phyloP scores from a whole-genome alignment of 2,797 vertebrate genomes.

The Prionace glauca region DNA sequence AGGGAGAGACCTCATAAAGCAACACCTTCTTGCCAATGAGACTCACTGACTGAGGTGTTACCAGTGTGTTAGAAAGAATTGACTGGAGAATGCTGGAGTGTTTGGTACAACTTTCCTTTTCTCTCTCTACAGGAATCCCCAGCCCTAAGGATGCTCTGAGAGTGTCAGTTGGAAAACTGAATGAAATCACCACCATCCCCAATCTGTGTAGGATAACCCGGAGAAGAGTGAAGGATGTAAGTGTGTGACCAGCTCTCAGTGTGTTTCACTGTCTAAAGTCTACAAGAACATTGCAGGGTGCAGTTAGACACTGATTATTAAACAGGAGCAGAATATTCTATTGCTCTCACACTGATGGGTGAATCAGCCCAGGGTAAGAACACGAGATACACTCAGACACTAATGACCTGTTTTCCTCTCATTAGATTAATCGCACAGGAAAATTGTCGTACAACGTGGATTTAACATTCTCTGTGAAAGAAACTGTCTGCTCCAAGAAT shows the following conservation, averaged over 20 bases:
- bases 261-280: background rate
- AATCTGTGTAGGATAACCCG: slow-evolving; percentile 15
- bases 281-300: background rate
- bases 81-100: background rate
- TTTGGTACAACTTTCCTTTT: slow-evolving; percentile 12
- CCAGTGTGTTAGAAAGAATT: background rate
- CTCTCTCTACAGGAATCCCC: background rate
- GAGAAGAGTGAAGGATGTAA: slow-evolving; percentile 26
- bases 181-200: background rate
- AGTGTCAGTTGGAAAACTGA: background rate
- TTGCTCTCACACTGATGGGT: background rate
- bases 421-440: slow-evolving; percentile 9
- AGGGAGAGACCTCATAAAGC: background rate
- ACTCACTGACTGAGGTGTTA: background rate
- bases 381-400: background rate
- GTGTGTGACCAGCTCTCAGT: background rate
- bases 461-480: slow-evolving; percentile 12
- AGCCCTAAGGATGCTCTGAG: slow-evolving; percentile 16
- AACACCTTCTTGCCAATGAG: background rate
- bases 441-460: slow-evolving; percentile 11
- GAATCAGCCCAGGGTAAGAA: background rate
- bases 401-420: background rate
- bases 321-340: background rate
- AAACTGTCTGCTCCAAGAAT: slow-evolving; percentile 27
- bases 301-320: background rate